These are phyloP conservation scores for Musca vetustissima DNA, from an alignment of 1,140 invertebrate species.

Conservation along the genomic window DNA sequence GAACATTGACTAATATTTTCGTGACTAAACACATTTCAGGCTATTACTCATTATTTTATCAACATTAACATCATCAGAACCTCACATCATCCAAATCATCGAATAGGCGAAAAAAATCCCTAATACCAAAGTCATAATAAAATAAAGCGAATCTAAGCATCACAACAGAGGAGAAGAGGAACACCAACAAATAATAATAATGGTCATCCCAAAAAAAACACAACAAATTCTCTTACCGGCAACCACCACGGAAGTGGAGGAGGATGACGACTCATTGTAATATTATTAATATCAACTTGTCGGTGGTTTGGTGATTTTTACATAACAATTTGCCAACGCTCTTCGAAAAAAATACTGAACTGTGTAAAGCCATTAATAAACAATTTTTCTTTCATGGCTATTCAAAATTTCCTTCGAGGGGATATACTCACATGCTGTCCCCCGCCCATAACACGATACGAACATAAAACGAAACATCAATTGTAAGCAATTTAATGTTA, in stretches of 20 bases:
- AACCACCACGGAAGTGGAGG: too few species aligned
- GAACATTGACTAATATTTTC: not conserved
- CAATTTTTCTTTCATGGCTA: slow-evolving; percentile 1
- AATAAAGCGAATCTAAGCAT: too few species aligned
- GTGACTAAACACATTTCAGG: slow-evolving; percentile 12
- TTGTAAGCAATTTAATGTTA: slow-evolving; percentile 18
- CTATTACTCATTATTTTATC: slow-evolving; percentile 23
- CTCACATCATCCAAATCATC: slow-evolving; percentile 14
- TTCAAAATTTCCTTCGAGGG: not conserved
- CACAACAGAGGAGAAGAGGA: too few species aligned
- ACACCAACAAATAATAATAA: too few species aligned
- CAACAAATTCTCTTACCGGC: too few species aligned
- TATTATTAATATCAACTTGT: too few species aligned
- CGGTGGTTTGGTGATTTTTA: slow-evolving; percentile 9
- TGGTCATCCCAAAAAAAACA: too few species aligned
- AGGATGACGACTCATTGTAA: too few species aligned
- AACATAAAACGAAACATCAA: slow-evolving; percentile 7
- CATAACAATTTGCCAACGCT: slow-evolving; percentile 12
- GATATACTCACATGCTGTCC: not conserved
- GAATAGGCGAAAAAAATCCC: not conserved
- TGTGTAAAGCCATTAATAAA: slow-evolving; percentile 20
- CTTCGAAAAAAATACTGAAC: too few species aligned
- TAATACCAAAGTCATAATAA: too few species aligned
- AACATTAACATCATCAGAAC: slow-evolving; percentile 19
- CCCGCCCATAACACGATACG: not conserved